These are phyloP conservation scores for Heliocidaris tuberculata DNA, from an alignment of 35 echinoderm and acorn worm genomes.

Conservation along the genomic window DNA sequence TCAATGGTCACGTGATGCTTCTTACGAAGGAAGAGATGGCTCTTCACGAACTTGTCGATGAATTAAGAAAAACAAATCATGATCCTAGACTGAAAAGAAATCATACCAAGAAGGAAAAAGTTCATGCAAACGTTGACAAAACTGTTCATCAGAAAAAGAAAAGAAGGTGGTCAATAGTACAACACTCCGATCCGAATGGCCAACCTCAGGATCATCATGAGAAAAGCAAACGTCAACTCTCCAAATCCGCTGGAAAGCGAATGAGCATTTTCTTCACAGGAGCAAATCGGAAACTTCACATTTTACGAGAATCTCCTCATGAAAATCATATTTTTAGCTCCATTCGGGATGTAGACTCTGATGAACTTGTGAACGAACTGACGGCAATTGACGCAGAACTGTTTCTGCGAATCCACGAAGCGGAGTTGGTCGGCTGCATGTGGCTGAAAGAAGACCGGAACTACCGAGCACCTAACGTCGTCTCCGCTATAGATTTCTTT, in stretches of 20 bases:
- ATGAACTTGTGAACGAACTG: slow-evolving; percentile 70
- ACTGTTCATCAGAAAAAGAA: background rate
- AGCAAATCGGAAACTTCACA: background rate
- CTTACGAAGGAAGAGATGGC: slow-evolving; percentile 53
- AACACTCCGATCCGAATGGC: background rate
- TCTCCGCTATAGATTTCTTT: slow-evolving; percentile 67
- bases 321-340: background rate
- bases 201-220: background rate
- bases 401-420: slow-evolving; percentile 77
- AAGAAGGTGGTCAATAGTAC: background rate
- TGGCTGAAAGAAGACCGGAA: slow-evolving; percentile 79
- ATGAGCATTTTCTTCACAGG: background rate
- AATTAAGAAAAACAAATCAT: background rate
- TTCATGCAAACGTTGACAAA: background rate
- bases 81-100: background rate
- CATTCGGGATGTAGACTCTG: slow-evolving; percentile 56
- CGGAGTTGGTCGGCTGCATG: slow-evolving; percentile 80
- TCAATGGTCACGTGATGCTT: slow-evolving; percentile 92
- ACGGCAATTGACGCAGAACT: slow-evolving; percentile 72
- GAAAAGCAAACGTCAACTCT: background rate
- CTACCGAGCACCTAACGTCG: slow-evolving; percentile 60
- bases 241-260: background rate
- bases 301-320: background rate
- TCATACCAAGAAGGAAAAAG: background rate
- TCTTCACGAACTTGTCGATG: slow-evolving; percentile 53